phyloP scores from a whole-genome alignment of 2,888 invertebrate genomes.

The Nemurella pictetii region DNA sequence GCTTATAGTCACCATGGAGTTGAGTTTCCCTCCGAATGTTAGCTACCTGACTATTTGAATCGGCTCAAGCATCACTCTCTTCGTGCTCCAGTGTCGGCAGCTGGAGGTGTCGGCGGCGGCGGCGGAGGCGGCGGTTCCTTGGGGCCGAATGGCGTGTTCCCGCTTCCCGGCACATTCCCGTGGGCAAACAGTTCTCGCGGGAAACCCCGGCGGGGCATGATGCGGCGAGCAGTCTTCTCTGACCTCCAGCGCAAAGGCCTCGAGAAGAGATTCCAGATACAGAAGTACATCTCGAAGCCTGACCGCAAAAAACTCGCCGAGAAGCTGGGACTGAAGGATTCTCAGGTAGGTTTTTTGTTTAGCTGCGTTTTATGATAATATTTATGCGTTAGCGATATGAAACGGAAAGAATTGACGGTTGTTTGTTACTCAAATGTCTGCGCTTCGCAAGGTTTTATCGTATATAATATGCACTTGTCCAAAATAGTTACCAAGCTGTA shows the following conservation, averaged over 20 bases:
- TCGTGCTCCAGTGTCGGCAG: constrained; percentile 34
- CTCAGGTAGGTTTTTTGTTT: constrained; percentile 77
- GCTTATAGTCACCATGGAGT: too few relatives aligned
- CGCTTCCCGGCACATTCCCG: constrained; percentile 66
- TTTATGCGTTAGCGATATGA: too few relatives aligned
- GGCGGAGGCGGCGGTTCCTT: constrained; percentile 45
- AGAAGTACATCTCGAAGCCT: constrained; percentile 98
- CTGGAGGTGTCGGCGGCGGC: constrained; percentile 28
- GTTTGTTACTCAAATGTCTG: too few relatives aligned
- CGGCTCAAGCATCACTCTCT: too few relatives aligned
- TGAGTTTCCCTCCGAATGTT: too few relatives aligned
- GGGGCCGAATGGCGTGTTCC: constrained; percentile 50
- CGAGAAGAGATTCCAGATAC: constrained; percentile 93
- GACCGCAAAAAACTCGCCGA: constrained; percentile 97
- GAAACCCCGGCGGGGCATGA: constrained; percentile 94
- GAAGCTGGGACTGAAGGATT: constrained; percentile 93
- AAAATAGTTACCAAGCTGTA: too few relatives aligned
- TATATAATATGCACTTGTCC: too few relatives aligned
- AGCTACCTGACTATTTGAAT: too few relatives aligned
- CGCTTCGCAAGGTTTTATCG: too few relatives aligned
- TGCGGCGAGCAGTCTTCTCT: constrained; percentile 95
- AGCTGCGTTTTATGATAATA: too few relatives aligned
- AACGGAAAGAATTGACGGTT: too few relatives aligned
- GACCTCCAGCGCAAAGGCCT: constrained; percentile 94
- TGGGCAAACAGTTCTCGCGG: constrained; percentile 91